Evolutionary conservation across 2,888 invertebrate species (phyloP).

Genomic region (Marasmarcha lunaedactyla): DNA sequence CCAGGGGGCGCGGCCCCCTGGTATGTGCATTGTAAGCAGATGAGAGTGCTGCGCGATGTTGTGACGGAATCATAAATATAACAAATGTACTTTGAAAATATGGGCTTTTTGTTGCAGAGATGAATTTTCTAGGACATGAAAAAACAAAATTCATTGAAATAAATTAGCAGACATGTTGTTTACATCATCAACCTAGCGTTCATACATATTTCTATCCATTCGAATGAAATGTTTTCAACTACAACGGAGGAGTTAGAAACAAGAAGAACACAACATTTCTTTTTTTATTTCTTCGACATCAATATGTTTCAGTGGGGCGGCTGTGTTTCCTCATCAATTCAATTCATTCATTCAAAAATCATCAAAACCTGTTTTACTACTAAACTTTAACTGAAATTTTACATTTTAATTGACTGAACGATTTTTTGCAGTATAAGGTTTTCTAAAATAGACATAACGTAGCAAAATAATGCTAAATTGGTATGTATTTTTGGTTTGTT

Average conservation of each 20-base stretch:
- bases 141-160: neutral
- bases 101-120: constrained; percentile 7
- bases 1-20: constrained; percentile 24
- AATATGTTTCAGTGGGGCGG: neutral
- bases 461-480: too few relatives aligned
- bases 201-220: constrained; percentile 20
- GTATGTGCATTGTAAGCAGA: constrained; percentile 21
- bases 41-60: constrained; percentile 22
- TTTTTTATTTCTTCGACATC: neutral
- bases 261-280: too few relatives aligned
- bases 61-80: constrained; percentile 26
- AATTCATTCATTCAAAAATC: neutral
- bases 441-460: neutral
- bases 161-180: neutral
- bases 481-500: too few relatives aligned
- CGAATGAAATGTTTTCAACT: constrained; percentile 29
- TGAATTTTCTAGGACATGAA: neutral
- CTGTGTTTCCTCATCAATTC: neutral
- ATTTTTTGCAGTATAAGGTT: neutral
- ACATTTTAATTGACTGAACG: neutral
- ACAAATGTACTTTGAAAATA: constrained; percentile 19
- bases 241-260: neutral
- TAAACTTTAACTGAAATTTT: neutral
- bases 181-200: constrained; percentile 5
- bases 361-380: neutral